Evolutionary conservation across 2,888 invertebrate genomes (phyloP).

Genomic region (Nysson spinosus): DNA sequence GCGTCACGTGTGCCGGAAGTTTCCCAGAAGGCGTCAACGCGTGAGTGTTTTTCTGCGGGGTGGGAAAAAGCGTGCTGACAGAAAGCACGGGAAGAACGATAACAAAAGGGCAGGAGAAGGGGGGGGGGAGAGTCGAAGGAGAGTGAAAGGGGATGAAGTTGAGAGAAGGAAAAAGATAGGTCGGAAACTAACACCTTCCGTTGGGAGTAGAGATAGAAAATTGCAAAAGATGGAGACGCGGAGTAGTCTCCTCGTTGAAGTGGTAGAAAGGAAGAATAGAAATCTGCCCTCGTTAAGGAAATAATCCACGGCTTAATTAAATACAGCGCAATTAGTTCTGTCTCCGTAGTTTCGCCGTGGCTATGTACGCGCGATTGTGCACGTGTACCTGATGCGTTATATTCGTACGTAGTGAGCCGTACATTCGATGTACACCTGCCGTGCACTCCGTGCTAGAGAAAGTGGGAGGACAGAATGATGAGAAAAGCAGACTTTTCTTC

Average conservation of each 20-base stretch:
- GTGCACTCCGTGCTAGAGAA: too few species aligned
- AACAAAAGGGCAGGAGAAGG: slow-evolving; percentile 1
- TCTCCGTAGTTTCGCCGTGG: slow-evolving; percentile 16
- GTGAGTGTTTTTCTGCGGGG: slow-evolving; percentile 23
- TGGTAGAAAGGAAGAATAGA: slow-evolving; percentile 57
- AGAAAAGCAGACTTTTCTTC: too few species aligned
- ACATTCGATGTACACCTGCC: too few species aligned
- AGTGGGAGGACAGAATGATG: too few species aligned
- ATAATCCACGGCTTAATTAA: slow-evolving; percentile 69
- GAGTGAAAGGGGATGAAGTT: neutral
- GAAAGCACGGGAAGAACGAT: slow-evolving; percentile 7
- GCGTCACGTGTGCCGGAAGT: slow-evolving; percentile 18
- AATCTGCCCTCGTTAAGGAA: slow-evolving; percentile 64
- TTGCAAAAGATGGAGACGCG: slow-evolving; percentile 49
- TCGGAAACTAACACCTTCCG: neutral
- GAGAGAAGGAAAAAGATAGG: neutral
- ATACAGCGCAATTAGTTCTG: slow-evolving; percentile 67
- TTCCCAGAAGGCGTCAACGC: slow-evolving; percentile 15
- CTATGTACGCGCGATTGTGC: neutral
- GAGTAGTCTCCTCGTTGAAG: slow-evolving; percentile 44
- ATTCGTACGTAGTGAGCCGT: too few species aligned
- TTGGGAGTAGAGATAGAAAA: slow-evolving; percentile 30
- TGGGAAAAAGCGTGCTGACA: slow-evolving; percentile 6
- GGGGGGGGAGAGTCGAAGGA: slow-evolving; percentile 4
- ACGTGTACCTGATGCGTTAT: neutral